Evolutionary conservation across 2,888 invertebrate species (phyloP).

Genomic region (Acanthosepion pharaonis): DNA sequence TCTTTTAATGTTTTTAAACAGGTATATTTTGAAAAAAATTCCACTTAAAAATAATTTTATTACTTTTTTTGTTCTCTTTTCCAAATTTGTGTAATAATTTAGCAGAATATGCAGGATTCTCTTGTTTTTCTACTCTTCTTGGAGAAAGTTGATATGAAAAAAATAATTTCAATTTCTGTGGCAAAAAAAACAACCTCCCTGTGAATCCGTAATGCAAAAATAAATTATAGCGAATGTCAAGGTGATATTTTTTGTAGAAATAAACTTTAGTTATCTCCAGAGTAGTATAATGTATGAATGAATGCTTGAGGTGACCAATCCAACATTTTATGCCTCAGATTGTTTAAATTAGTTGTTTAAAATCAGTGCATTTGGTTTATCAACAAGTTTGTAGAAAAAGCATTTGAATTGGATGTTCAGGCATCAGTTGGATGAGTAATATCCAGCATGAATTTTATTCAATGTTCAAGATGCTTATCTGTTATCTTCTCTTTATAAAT

Average conservation of each 20-base stretch:
- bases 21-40: too few species aligned
- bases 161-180: background rate
- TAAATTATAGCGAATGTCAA: background rate
- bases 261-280: background rate
- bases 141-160: too few species aligned
- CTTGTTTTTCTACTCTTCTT: too few species aligned
- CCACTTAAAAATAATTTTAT: too few species aligned
- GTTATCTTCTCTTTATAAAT: background rate
- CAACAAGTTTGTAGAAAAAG: conserved; percentile 8
- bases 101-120: too few species aligned
- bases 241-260: background rate
- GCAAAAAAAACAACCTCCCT: background rate
- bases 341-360: conserved; percentile 1
- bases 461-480: conserved; percentile 33
- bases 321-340: too few species aligned
- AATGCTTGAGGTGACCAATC: conserved; percentile 25
- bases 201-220: conserved; percentile 2
- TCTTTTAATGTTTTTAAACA: too few species aligned
- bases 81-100: too few species aligned
- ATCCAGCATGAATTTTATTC: conserved; percentile 11
- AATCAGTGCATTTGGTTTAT: background rate
- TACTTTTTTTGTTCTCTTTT: too few species aligned
- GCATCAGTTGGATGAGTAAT: conserved; percentile 4
- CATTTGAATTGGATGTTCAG: background rate
- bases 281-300: conserved; percentile 17